Conservation (phyloP, 2,888 invertebrate genomes). For the Deroplatys truncata region DNA sequence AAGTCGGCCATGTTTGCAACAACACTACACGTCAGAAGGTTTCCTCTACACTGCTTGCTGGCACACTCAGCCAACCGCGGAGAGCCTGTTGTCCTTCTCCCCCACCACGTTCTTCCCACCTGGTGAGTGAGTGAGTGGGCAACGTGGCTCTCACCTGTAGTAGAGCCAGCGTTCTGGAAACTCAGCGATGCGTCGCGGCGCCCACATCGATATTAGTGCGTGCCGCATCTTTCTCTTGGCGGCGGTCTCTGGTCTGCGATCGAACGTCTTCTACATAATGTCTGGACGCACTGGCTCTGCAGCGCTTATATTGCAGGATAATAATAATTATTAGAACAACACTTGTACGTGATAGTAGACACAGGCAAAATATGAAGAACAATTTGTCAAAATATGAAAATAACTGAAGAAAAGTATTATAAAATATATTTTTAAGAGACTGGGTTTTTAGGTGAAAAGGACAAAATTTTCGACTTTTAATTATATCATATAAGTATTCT, state of each 20-base stretch:
- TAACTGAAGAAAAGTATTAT: too few species aligned
- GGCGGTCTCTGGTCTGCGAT: background rate
- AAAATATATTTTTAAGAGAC: too few species aligned
- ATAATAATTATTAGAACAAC: too few species aligned
- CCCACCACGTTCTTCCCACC: background rate
- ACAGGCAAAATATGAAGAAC: too few species aligned
- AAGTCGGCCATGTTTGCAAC: conserved; percentile 18
- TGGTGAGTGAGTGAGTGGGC: background rate
- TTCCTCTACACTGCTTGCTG: background rate
- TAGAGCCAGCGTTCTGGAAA: background rate
- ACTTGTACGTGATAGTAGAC: too few species aligned
- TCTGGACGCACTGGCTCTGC: too few species aligned
- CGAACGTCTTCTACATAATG: background rate
- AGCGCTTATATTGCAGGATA: too few species aligned
- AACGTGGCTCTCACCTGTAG: background rate
- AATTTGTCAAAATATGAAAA: too few species aligned
- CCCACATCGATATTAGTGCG: background rate
- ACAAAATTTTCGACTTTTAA: too few species aligned
- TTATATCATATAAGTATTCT: too few species aligned
- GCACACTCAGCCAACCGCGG: conserved; percentile 22
- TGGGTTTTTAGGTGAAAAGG: too few species aligned
- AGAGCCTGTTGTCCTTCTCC: background rate
- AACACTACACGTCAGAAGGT: conserved; percentile 11
- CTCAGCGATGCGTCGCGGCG: background rate
- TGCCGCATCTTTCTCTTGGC: background rate